A percentile compares a stretch with the other conserved stretches of the same genome.
phyloP scores from a whole-genome alignment of 2,797 vertebrate genomes.

The Lates japonicus region DNA sequence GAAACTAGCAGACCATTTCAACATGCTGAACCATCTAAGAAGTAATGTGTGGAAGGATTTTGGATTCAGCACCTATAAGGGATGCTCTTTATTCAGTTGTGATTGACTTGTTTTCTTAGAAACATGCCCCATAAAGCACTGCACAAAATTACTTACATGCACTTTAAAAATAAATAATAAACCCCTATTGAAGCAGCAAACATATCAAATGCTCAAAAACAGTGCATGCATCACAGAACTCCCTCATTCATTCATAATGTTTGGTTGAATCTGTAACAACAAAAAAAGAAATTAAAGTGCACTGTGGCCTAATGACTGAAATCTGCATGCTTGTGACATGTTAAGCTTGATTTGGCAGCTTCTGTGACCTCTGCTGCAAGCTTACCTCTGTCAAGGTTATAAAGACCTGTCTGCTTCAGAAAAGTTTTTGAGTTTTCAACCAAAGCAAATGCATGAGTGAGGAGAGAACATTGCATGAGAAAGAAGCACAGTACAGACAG shows the following conservation, averaged over 20 bases:
- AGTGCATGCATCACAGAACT: constrained; percentile 52
- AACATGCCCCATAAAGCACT: constrained; percentile 41
- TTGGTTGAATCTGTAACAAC: constrained; percentile 64
- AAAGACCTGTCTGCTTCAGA: constrained; percentile 77
- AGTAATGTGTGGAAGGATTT: too few species aligned
- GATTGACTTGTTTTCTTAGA: constrained; percentile 29
- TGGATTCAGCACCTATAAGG: too few species aligned
- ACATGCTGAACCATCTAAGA: too few species aligned
- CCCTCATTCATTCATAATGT: constrained; percentile 65
- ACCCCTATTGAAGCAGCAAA: neutral
- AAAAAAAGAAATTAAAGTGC: constrained; percentile 19
- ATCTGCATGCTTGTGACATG: constrained; percentile 70
- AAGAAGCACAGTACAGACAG: constrained; percentile 43
- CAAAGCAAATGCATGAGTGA: constrained; percentile 77
- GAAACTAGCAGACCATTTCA: too few species aligned
- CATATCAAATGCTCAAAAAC: constrained; percentile 22
- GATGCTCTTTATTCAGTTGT: neutral
- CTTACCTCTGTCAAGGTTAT: constrained; percentile 78
- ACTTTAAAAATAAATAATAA: constrained; percentile 24
- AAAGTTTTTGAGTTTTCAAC: constrained; percentile 71
- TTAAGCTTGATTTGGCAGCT: constrained; percentile 49
- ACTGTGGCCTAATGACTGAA: constrained; percentile 22
- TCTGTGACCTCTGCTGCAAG: constrained; percentile 36
- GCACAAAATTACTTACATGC: constrained; percentile 47
- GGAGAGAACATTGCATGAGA: constrained; percentile 50